These are phyloP conservation scores for Channa maculata DNA, from an alignment of 2,113 vertebrate species.

Conservation along the genomic window DNA sequence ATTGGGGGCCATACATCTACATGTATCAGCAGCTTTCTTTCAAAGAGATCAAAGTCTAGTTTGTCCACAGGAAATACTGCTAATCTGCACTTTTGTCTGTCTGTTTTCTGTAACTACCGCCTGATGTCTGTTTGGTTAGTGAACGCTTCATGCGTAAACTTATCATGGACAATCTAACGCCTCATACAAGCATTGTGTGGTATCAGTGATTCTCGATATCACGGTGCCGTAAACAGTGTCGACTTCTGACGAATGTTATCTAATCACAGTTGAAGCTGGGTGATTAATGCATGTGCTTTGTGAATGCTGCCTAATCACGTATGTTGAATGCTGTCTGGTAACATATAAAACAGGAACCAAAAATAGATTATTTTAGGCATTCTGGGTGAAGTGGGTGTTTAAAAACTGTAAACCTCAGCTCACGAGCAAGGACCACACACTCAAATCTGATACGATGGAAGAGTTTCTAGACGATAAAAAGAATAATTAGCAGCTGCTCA, in stretches of 20 bases:
- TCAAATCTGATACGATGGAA: no score
- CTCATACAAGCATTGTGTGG: no score
- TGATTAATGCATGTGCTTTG: background rate
- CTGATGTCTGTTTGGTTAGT: constrained; percentile 29
- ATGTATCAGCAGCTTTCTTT: constrained; percentile 2
- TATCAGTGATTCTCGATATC: background rate
- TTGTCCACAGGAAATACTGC: constrained; percentile 25
- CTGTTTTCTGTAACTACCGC: constrained; percentile 8
- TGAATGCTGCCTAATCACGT: background rate
- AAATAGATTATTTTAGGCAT: no score
- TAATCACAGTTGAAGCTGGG: background rate
- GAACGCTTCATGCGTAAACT: background rate
- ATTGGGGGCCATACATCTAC: constrained; percentile 10
- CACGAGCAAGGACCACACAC: no score
- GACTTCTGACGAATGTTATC: background rate
- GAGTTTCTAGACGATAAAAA: no score
- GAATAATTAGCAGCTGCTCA: no score
- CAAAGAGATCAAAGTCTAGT: background rate
- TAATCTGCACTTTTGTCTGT: constrained; percentile 9
- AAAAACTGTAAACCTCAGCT: no score
- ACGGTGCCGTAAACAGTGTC: constrained; percentile 1
- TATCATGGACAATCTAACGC: constrained; percentile 10
- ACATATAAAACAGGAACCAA: no score
- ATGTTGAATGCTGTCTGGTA: background rate
- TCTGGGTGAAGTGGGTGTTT: no score